Conservation (phyloP, 2,888 invertebrate species). For the Rhingia campestris region DNA sequence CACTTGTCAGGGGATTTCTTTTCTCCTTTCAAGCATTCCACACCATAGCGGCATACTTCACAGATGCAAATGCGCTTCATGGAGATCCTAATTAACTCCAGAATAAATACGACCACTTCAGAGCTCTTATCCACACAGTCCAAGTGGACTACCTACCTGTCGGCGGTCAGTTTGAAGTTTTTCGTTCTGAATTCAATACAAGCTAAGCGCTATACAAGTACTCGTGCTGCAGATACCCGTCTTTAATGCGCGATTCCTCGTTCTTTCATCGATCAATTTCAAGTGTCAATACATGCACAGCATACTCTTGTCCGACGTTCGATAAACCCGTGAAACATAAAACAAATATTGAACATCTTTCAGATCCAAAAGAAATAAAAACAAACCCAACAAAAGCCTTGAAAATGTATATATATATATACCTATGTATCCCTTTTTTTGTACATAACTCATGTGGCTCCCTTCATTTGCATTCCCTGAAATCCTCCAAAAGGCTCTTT, state of each 20-base stretch:
- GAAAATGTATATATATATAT: not conserved
- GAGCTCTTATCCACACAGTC: slow-evolving; percentile 27
- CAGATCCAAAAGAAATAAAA: slow-evolving; percentile 4
- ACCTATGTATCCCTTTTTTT: slow-evolving; percentile 23
- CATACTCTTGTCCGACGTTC: slow-evolving; percentile 25
- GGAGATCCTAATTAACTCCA: slow-evolving; percentile 53
- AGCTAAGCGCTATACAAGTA: slow-evolving; percentile 43
- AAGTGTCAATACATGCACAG: slow-evolving; percentile 59
- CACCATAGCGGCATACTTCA: slow-evolving; percentile 19
- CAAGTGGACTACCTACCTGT: slow-evolving; percentile 15
- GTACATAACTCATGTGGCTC: slow-evolving; percentile 46
- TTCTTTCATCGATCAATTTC: slow-evolving; percentile 33
- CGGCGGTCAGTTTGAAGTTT: slow-evolving; percentile 55
- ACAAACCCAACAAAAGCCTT: slow-evolving; percentile 5
- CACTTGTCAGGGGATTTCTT: slow-evolving; percentile 11
- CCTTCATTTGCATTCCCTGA: slow-evolving; percentile 66
- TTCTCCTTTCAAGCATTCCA: not conserved
- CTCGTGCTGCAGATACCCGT: slow-evolving; percentile 20
- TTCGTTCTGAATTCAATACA: slow-evolving; percentile 54
- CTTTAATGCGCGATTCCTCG: not conserved
- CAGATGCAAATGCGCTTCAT: slow-evolving; percentile 34
- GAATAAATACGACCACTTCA: slow-evolving; percentile 36
- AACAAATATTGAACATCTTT: slow-evolving; percentile 58
- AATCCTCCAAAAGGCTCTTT: slow-evolving; percentile 56
- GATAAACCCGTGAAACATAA: slow-evolving; percentile 35